Base-by-base conservation (phyloP, 2,797 vertebrate species). In the Coccyzus lansbergi region DNA sequence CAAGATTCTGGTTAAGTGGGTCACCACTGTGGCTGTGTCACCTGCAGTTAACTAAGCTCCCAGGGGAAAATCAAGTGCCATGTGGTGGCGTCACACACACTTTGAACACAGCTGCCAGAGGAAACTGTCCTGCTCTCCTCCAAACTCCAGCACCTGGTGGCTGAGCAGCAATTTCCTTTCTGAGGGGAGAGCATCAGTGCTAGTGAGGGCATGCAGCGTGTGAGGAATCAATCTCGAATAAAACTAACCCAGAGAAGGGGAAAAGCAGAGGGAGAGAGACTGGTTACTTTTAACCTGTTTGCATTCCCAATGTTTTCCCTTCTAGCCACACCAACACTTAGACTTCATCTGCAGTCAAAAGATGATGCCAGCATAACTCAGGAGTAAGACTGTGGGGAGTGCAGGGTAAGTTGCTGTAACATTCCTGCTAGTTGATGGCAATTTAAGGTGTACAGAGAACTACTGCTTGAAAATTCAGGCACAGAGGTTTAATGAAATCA, bases 71-170 rank as follows among this genome's bases (percentile, higher is more conserved):
- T 42, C n/a, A 78, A 53, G 62, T 38, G n/a, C 33, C 15, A 1
- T 8, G 33, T 5, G 14, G 46, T n/a, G 2, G 4, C 25, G 49
- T 29, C 0, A 0, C 38, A 51, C 10, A 13, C 0, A 0, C n/a
- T 60, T 78, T 4, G 2, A 51, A 19, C 15, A 4, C 7, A 1
- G 9, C 74, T 8, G 1, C 26, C 63, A 18, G 36, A 46, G 9
- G 18, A 55, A 72, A 20, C 7, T 29, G 20, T 14, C 20, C 12
- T 40, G 38, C 16, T 77, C 31, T 42, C 6, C n/a, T n/a, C 13
- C 0, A 0, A 11, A 0, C 25, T 29, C 12, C 5, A 10, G 20
- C 85, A 83, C 38, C 29, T 22, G 12, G 17, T 46, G 67, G 29
- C 26, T 79, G 18, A 46, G 40, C 3, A 51, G 36, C 31, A 51